A percentile compares a stretch with the other conserved stretches of the same genome.
Evolutionary conservation across 1,140 invertebrate species (phyloP).

Genomic region (Drosophila kurseongensis): DNA sequence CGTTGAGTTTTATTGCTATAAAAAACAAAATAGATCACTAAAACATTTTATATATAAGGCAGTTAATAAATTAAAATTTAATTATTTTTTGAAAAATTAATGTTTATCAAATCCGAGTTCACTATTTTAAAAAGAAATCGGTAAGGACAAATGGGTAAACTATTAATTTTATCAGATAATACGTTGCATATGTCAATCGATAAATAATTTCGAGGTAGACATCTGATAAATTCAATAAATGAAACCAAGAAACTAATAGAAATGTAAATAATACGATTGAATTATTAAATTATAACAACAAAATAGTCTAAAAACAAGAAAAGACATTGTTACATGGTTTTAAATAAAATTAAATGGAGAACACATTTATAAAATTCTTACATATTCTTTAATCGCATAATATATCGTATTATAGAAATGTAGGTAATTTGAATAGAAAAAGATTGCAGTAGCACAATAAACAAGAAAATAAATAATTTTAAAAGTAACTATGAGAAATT

Average conservation of each 20-base stretch:
- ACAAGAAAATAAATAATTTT: conserved; percentile 40
- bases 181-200: not conserved
- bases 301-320: conserved; percentile 40
- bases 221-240: conserved; percentile 1
- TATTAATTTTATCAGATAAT: not conserved
- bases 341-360: conserved; percentile 42
- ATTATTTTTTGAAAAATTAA: not conserved
- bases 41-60: not conserved
- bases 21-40: no score
- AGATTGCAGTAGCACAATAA: conserved; percentile 55
- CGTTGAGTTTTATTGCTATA: no score
- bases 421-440: conserved; percentile 52
- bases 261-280: conserved; percentile 52
- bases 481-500: conserved; percentile 64
- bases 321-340: conserved; percentile 65
- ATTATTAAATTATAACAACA: conserved; percentile 54
- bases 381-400: conserved; percentile 51
- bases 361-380: conserved; percentile 46
- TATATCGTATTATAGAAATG: conserved; percentile 45
- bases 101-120: not conserved
- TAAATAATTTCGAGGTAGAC: conserved; percentile 2
- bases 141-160: not conserved
- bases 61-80: not conserved
- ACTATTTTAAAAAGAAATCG: not conserved
- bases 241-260: not conserved